These are phyloP conservation scores for Romanogobio albipinnatus DNA, from an alignment of 2,113 vertebrate species.

Conservation along the genomic window DNA sequence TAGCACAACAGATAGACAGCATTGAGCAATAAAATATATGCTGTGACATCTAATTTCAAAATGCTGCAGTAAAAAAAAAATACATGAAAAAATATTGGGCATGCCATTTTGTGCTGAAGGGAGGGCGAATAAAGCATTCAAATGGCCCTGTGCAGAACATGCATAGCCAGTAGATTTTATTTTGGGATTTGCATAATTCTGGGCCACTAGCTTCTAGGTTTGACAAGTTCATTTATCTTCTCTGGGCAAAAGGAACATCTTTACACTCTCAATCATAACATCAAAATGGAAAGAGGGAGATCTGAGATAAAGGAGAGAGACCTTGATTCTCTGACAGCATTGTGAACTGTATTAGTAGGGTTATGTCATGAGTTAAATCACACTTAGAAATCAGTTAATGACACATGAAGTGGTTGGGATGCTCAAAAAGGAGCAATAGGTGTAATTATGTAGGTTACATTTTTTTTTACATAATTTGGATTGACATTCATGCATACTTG, in stretches of 20 bases:
- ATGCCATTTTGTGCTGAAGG: constrained; percentile 34
- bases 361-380: background rate
- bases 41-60: constrained; percentile 60
- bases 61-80: constrained; percentile 31
- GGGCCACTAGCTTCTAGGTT: constrained; percentile 32
- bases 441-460: background rate
- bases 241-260: background rate
- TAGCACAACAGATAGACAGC: constrained; percentile 27
- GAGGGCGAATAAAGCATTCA: constrained; percentile 50
- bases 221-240: constrained; percentile 56
- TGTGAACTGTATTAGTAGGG: constrained; percentile 7
- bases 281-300: background rate
- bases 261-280: constrained; percentile 1
- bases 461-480: background rate
- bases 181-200: constrained; percentile 63
- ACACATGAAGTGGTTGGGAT: background rate
- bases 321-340: background rate
- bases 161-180: constrained; percentile 58
- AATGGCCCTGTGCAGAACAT: constrained; percentile 58
- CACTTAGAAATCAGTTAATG: constrained; percentile 15
- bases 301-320: background rate
- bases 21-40: constrained; percentile 17
- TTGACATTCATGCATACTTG: constrained; percentile 73
- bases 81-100: constrained; percentile 1
- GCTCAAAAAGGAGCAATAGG: background rate